These are phyloP conservation scores for Cataglyphis hispanica DNA, from an alignment of 1,140 invertebrate genomes.

Conservation along the genomic window DNA sequence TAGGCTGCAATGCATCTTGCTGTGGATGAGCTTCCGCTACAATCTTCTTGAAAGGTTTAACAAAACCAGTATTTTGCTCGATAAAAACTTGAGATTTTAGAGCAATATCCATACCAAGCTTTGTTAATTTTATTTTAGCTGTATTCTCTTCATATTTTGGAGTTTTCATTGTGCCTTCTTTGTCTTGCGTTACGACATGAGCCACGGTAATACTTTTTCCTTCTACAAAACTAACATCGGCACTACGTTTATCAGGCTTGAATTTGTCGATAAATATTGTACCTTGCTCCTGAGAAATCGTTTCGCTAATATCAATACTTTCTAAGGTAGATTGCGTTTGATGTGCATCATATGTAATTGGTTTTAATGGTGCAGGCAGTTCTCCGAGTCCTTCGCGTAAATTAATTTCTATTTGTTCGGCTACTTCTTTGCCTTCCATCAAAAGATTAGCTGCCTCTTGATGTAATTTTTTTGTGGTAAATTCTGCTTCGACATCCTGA, in stretches of 20 bases:
- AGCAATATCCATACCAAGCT: constrained; percentile 74
- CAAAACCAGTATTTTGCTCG: constrained; percentile 71
- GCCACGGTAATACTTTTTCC: constrained; percentile 85
- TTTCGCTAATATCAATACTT: constrained; percentile 77
- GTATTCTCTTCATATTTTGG: constrained; percentile 65
- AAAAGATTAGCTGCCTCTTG: constrained; percentile 68
- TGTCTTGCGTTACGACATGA: constrained; percentile 85
- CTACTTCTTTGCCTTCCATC: constrained; percentile 80
- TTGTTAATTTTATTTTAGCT: constrained; percentile 71
- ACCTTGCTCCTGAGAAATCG: constrained; percentile 79
- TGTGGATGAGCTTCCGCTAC: constrained; percentile 78
- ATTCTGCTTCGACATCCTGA: constrained; percentile 74
- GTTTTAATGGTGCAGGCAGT: constrained; percentile 56
- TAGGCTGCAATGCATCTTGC: constrained; percentile 79
- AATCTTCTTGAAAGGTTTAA: constrained; percentile 70
- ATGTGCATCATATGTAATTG: constrained; percentile 68
- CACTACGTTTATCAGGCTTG: constrained; percentile 78
- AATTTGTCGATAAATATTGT: constrained; percentile 76
- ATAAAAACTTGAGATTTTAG: constrained; percentile 73
- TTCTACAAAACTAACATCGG: constrained; percentile 83
- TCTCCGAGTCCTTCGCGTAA: constrained; percentile 78
- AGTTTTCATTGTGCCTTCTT: constrained; percentile 77
- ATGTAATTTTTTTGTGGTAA: constrained; percentile 68
- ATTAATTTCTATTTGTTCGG: constrained; percentile 78
- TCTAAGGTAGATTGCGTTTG: constrained; percentile 78